Conservation (phyloP, 1,140 invertebrate genomes). For the Zaprionus tsacasi region DNA sequence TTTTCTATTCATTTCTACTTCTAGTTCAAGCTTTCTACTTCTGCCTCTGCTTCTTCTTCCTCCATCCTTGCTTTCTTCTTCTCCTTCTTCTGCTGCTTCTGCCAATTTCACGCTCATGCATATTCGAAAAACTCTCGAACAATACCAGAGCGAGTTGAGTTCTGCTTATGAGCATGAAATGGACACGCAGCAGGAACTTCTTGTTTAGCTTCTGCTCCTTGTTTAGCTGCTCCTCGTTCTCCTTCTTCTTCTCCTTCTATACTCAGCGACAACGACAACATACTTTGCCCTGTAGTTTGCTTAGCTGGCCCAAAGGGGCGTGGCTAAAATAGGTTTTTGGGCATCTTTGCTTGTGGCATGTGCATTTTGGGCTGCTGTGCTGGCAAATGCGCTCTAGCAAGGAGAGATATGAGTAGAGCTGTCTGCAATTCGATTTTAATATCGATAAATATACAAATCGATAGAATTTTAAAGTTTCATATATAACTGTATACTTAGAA, state of each 20-base stretch:
- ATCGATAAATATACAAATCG: no score
- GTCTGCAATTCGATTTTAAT: no score
- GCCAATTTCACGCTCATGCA: slow-evolving; percentile 39
- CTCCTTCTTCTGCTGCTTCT: not conserved
- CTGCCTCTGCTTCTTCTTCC: not conserved
- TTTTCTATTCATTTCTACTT: no score
- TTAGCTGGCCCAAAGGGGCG: slow-evolving; percentile 17
- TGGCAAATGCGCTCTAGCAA: not conserved
- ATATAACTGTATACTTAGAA: no score
- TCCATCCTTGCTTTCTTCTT: not conserved
- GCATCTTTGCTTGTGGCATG: not conserved
- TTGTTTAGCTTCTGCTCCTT: slow-evolving; percentile 5
- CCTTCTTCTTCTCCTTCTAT: not conserved
- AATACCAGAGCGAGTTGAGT: slow-evolving; percentile 32
- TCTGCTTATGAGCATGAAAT: slow-evolving; percentile 65
- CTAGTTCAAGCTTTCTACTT: no score
- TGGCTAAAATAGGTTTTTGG: slow-evolving; percentile 19
- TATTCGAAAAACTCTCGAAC: slow-evolving; percentile 23
- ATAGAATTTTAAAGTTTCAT: no score
- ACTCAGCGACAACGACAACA: slow-evolving; percentile 36
- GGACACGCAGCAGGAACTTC: slow-evolving; percentile 40
- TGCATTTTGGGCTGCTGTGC: no score
- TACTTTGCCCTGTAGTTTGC: not conserved
- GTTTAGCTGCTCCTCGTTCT: not conserved
- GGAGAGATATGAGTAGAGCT: not conserved